A percentile compares a stretch with the other conserved stretches of the same genome.
Conservation (phyloP, 1,140 invertebrate genomes). For the Venustaconcha ellipsiformis region DNA sequence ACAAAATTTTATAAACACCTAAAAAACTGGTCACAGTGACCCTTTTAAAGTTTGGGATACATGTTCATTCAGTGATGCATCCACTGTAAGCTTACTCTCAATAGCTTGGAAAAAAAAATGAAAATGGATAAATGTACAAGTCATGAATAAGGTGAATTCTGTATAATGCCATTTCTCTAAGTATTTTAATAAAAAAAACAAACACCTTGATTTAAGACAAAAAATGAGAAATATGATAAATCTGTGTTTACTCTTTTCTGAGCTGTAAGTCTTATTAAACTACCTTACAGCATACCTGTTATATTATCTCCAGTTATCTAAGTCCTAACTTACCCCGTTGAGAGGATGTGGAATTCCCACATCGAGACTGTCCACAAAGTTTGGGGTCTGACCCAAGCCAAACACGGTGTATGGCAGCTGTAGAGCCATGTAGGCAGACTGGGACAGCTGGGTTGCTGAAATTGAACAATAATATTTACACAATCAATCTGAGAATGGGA, state of each 20-base stretch:
- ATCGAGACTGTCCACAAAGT: constrained; percentile 93
- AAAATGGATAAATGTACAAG: no score
- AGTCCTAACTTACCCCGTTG: constrained; percentile 38
- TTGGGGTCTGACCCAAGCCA: constrained; percentile 95
- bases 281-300: not conserved
- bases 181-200: not conserved
- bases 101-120: no score
- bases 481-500: no score
- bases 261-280: not conserved
- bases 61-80: no score
- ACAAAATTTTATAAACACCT: no score
- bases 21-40: no score
- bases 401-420: constrained; percentile 96
- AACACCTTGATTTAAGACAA: not conserved
- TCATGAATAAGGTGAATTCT: no score
- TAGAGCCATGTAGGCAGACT: constrained; percentile 91
- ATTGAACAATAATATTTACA: not conserved
- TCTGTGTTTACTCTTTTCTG: not conserved
- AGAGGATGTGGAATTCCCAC: constrained; percentile 79
- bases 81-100: no score
- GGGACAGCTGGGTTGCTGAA: constrained; percentile 69
- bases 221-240: not conserved
- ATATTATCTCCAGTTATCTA: not conserved
- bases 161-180: not conserved
- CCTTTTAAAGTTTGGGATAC: no score